Evolutionary conservation across 1,140 invertebrate species (phyloP).

Genomic region (Drosophila novamexicana): DNA sequence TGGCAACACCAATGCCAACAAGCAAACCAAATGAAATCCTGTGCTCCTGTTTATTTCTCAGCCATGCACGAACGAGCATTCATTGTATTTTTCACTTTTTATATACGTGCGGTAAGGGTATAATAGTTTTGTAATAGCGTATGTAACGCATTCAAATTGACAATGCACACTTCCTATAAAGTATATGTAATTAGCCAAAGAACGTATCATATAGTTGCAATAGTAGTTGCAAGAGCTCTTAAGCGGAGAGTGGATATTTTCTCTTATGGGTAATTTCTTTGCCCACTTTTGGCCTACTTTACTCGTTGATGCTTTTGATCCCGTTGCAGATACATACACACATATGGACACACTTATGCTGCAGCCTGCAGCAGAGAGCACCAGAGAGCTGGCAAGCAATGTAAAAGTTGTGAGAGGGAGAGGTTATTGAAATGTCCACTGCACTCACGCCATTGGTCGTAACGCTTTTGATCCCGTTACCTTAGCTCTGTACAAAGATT

Average conservation of each 20-base stretch:
- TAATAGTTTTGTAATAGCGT: neutral
- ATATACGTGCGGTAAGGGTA: slow-evolving; percentile 21
- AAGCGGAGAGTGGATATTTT: no score
- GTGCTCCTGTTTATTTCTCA: slow-evolving; percentile 72
- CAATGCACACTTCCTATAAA: no score
- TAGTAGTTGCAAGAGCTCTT: no score
- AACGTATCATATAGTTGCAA: no score
- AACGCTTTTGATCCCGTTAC: slow-evolving; percentile 1
- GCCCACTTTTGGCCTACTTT: no score
- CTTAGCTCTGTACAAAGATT: neutral
- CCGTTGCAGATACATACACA: neutral
- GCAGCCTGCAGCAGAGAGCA: neutral
- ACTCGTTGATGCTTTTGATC: neutral
- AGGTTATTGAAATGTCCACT: neutral
- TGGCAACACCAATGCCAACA: slow-evolving; percentile 36
- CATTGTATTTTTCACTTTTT: slow-evolving; percentile 43
- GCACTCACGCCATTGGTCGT: neutral
- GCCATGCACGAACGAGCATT: slow-evolving; percentile 43
- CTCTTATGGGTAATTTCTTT: no score
- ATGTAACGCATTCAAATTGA: no score
- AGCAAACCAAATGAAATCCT: slow-evolving; percentile 73
- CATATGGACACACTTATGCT: neutral
- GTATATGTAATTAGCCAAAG: no score
- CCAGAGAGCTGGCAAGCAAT: neutral
- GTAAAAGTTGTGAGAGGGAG: neutral